These are phyloP conservation scores for Fregata magnificens DNA, from an alignment of 2,113 vertebrate species.

Conservation along the genomic window DNA sequence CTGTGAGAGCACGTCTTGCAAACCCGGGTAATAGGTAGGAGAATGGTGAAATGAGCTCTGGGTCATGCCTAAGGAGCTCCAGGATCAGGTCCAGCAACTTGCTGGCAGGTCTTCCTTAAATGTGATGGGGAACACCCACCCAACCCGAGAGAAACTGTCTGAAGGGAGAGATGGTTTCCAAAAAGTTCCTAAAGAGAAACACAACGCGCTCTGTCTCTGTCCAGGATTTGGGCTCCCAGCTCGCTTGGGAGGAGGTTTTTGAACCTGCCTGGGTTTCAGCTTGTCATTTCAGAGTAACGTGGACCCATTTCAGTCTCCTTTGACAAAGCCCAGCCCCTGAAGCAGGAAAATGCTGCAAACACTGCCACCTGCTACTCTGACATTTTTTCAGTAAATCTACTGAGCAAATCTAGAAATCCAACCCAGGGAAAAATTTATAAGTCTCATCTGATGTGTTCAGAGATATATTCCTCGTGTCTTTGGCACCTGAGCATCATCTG, in stretches of 20 bases:
- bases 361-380: not conserved
- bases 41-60: not conserved
- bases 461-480: not conserved
- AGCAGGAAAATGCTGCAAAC: not conserved
- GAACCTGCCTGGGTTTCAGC: not conserved
- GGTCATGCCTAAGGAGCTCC: not conserved
- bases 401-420: not conserved
- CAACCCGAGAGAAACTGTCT: not conserved
- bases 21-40: not conserved
- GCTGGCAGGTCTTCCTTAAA: not conserved
- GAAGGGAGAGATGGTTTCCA: not conserved
- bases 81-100: not conserved
- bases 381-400: not conserved
- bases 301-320: not conserved
- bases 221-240: not conserved
- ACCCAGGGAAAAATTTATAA: fast-evolving
- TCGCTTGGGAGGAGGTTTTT: not conserved
- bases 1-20: not conserved
- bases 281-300: not conserved
- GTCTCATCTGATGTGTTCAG: not conserved
- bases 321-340: not conserved
- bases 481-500: not conserved
- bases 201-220: fast-evolving
- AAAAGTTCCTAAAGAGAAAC: not conserved
- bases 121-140: not conserved